Base-by-base conservation (phyloP, 1,140 invertebrate genomes). In the Reticulitermes speratus region DNA sequence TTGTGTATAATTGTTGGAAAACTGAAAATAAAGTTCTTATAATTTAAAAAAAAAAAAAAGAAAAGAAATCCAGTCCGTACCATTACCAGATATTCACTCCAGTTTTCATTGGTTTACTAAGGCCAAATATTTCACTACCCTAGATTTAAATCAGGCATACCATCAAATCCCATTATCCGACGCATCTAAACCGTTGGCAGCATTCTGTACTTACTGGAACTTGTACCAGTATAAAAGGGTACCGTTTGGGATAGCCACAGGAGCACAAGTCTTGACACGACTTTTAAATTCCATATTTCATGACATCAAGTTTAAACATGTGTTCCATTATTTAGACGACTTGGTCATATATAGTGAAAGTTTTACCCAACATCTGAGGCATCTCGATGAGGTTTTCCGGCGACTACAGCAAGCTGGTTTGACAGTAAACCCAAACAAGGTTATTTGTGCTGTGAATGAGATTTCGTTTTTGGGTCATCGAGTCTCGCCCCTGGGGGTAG, bases 291-390 rank as follows among this genome's bases (percentile, higher is more conserved):
- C 44, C 25, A 84, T 84, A 19, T 84, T 84, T 84, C 38, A 21
- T 44, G 83, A 84, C 44, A 11, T 84, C 25, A 84, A 84, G 21
- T 84, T 84, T 32, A 84, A 45, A 32, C 44, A 45, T 32, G 19
- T 84, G 23, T 84, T 32, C 83, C 44, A 84, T 32, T 84, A 84
- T 21, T 84, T 84, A 38, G 83, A 84, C 44, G 83, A 84, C 48
- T 84, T 84, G 19, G 83, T 84, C 14, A 38, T 84, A 12, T 84
- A 84, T 48, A 32, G 21, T 25, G 83, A 84, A 44, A 84, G 30
- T 84, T 84, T 84, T 84, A 38, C 8, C 44, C 6, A 84, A 44
- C 83, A 84, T 32, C 12, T 84, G 21, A 11, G 48, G 6, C 83
- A 84, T 84, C 19, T 84, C 44, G 44, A 21, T 9, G 83, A 84